These are phyloP conservation scores for Vombatus ursinus DNA, from an alignment of 2,113 vertebrate species.

Conservation along the genomic window DNA sequence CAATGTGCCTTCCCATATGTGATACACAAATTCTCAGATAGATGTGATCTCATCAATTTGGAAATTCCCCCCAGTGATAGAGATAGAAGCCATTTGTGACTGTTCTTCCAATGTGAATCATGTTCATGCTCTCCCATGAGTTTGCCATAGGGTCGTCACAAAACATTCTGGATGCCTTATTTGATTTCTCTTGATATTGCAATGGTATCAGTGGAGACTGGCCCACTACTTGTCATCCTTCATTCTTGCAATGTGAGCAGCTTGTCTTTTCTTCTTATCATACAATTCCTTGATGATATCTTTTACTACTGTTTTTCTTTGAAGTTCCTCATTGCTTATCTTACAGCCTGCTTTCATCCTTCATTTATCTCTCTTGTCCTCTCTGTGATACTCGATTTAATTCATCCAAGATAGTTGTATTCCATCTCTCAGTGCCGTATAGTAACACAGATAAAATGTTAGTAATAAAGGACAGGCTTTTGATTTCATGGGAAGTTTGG, in stretches of 20 bases:
- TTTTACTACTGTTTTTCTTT: no score
- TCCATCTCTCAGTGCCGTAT: background rate
- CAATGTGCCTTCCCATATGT: no score
- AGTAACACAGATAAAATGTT: background rate
- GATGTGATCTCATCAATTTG: background rate
- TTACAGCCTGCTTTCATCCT: background rate
- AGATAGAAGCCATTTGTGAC: background rate
- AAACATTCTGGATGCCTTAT: background rate
- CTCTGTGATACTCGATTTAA: background rate
- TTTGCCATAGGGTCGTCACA: background rate
- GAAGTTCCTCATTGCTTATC: background rate
- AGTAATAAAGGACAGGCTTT: background rate
- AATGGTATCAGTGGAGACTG: background rate
- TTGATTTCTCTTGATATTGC: background rate
- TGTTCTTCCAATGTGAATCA: background rate
- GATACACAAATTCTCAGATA: no score
- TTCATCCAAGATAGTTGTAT: background rate
- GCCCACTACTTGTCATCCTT: no score
- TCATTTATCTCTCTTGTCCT: background rate
- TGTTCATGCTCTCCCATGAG: background rate
- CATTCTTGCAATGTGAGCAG: background rate
- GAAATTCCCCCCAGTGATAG: background rate
- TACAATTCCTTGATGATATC: background rate
- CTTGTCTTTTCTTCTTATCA: background rate
- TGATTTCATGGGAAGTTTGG: background rate